Evolutionary conservation across 2,888 invertebrate genomes (phyloP).

Genomic region (Lysandra bellargus): DNA sequence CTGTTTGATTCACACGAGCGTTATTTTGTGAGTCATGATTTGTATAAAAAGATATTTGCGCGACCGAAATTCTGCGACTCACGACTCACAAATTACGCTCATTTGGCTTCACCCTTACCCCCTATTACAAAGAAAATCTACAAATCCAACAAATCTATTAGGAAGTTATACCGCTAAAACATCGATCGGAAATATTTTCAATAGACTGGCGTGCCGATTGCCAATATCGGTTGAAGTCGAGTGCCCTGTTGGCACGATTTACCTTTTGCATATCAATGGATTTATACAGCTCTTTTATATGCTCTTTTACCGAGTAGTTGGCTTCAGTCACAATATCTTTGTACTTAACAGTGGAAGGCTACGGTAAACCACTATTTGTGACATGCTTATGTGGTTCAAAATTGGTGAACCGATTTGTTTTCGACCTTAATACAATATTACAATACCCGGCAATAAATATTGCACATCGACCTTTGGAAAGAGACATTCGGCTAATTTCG

Average conservation of each 20-base stretch:
- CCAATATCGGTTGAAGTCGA: conserved; percentile 20
- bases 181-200: conserved; percentile 11
- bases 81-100: too few relatives aligned
- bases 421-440: too few relatives aligned
- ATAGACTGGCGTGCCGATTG: not conserved
- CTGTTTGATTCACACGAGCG: too few relatives aligned
- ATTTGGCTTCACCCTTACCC: not conserved
- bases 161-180: not conserved
- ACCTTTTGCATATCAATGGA: conserved; percentile 5
- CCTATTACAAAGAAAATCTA: not conserved
- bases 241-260: not conserved
- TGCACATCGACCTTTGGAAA: too few relatives aligned
- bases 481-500: too few relatives aligned
- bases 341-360: not conserved
- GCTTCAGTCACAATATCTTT: not conserved
- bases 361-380: too few relatives aligned
- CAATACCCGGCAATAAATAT: too few relatives aligned
- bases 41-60: too few relatives aligned
- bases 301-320: not conserved
- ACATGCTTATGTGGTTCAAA: too few relatives aligned
- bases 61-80: too few relatives aligned
- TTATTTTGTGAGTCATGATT: too few relatives aligned
- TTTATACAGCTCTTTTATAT: not conserved
- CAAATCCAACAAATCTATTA: not conserved
- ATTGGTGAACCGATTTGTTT: too few relatives aligned